Evolutionary conservation across 2,888 invertebrate genomes (phyloP).

Genomic region (Dynastes hyllus): DNA sequence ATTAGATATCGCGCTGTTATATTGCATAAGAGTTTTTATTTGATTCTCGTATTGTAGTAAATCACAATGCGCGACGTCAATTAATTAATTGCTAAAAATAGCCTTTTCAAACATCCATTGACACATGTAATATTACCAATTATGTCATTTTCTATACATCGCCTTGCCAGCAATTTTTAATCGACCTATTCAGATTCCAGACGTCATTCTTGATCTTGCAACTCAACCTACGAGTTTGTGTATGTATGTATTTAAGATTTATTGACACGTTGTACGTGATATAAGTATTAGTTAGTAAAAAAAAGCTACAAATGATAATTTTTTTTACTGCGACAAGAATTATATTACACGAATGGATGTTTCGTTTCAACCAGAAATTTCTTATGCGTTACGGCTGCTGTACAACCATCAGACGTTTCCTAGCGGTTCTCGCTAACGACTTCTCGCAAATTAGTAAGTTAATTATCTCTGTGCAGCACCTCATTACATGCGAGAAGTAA

Average conservation of each 20-base stretch:
- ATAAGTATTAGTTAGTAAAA: no score
- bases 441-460: slow-evolving; percentile 39
- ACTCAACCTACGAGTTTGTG: background rate
- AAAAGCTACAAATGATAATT: no score
- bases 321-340: no score
- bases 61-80: background rate
- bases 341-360: no score
- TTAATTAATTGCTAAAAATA: slow-evolving; percentile 34
- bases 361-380: background rate
- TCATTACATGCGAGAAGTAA: slow-evolving; percentile 32
- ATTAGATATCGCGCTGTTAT: no score
- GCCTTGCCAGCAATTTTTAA: background rate
- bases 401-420: no score
- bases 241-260: no score
- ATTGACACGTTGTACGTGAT: background rate
- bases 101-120: background rate
- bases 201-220: background rate
- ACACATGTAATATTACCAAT: background rate
- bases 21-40: no score
- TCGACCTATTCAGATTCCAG: background rate
- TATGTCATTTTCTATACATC: slow-evolving; percentile 14
- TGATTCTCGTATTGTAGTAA: no score
- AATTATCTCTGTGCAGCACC: slow-evolving; percentile 32
- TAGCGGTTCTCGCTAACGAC: slow-evolving; percentile 16
- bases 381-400: no score